Evolutionary conservation across 2,797 vertebrate genomes (phyloP).

Genomic region (Leptatherina wallacei): DNA sequence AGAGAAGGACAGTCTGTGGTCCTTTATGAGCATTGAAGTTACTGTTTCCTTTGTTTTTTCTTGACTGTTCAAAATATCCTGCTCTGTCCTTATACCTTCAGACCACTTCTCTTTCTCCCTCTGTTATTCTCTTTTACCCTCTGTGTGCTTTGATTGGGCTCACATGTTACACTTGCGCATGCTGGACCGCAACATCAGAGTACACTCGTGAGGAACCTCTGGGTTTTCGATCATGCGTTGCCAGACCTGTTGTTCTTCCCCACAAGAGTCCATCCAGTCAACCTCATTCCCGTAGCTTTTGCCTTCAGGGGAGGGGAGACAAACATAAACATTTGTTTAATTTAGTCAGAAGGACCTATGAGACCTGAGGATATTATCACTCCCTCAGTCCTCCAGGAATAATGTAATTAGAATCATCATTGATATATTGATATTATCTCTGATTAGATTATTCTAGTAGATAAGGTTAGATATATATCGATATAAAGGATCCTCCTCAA

Average conservation of each 20-base stretch:
- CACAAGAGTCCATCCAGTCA: slow-evolving; percentile 96
- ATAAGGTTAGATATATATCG: not conserved
- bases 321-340: slow-evolving; percentile 34
- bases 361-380: slow-evolving; percentile 12
- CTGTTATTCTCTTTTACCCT: slow-evolving; percentile 13
- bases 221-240: slow-evolving; percentile 94
- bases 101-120: slow-evolving; percentile 6
- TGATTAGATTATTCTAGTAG: not conserved
- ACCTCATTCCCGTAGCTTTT: slow-evolving; percentile 91
- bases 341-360: slow-evolving; percentile 13
- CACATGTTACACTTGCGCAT: slow-evolving; percentile 88
- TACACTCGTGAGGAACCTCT: slow-evolving; percentile 89
- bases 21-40: slow-evolving; percentile 13
- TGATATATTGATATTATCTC: not conserved
- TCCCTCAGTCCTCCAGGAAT: not conserved
- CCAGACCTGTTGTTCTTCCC: slow-evolving; percentile 93
- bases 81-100: slow-evolving; percentile 21
- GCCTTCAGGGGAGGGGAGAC: slow-evolving; percentile 76
- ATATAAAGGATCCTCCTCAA: not conserved
- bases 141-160: slow-evolving; percentile 47
- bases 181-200: slow-evolving; percentile 93
- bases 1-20: slow-evolving; percentile 19
- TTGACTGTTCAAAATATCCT: slow-evolving; percentile 17
- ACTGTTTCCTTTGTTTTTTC: slow-evolving; percentile 4
- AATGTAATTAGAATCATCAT: not conserved